phyloP scores from a whole-genome alignment of 30 jellyfish, hydroid and myxozoan species.

The Aurelia sp. region DNA sequence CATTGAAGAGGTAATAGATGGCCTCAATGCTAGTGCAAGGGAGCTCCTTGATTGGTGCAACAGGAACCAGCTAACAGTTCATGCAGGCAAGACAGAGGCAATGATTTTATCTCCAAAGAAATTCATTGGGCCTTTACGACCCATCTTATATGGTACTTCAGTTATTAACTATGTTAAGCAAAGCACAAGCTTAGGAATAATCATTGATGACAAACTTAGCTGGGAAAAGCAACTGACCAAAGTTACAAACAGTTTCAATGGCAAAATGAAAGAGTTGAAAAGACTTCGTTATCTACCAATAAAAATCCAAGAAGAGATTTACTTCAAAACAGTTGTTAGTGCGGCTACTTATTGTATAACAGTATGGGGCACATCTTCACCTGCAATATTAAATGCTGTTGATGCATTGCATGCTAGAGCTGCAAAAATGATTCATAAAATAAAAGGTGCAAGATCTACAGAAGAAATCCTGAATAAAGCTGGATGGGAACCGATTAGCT shows the following conservation, averaged over 20 bases:
- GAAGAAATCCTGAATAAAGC: slow-evolving; percentile 50
- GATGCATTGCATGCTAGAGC: slow-evolving; percentile 51
- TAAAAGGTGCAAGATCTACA: slow-evolving; percentile 25
- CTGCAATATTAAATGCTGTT: slow-evolving; percentile 19
- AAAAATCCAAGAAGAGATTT: slow-evolving; percentile 39
- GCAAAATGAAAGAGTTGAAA: slow-evolving; percentile 44
- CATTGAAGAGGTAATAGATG: no score
- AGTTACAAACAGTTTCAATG: slow-evolving; percentile 49
- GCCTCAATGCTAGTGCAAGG: no score
- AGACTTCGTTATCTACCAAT: slow-evolving; percentile 41
- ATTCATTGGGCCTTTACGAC: no score
- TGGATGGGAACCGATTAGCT: slow-evolving; percentile 45
- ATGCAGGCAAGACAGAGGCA: no score
- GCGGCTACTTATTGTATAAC: slow-evolving; percentile 37
- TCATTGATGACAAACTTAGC: no score
- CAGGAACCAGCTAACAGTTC: no score
- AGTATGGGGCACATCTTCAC: slow-evolving; percentile 49
- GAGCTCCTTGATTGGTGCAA: no score
- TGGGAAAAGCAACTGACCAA: slow-evolving; percentile 18
- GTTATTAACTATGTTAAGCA: no score
- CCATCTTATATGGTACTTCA: no score
- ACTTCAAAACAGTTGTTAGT: slow-evolving; percentile 18
- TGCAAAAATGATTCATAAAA: slow-evolving; percentile 20
- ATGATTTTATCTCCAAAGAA: no score
- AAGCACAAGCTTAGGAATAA: no score